Conservation (phyloP, 2,888 invertebrate species). For the Drosophila subquinaria region DNA sequence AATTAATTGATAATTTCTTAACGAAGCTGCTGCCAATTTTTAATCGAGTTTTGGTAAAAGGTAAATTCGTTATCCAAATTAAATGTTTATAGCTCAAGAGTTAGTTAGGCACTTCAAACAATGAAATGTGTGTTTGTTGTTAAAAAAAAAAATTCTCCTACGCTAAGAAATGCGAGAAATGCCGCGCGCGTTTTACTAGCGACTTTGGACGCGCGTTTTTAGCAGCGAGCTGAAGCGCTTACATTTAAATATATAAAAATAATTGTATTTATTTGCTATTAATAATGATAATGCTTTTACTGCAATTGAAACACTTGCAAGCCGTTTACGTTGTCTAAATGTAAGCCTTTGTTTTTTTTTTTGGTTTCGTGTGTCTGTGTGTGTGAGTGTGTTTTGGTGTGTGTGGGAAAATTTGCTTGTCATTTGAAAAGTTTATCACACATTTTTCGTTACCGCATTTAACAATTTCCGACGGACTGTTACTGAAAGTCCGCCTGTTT, state of each 20-base stretch:
- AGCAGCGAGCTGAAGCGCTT: slow-evolving; percentile 45
- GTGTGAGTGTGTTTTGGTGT: slow-evolving; percentile 9
- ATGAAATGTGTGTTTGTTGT: slow-evolving; percentile 34
- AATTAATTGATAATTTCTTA: slow-evolving; percentile 11
- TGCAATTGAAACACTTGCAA: slow-evolving; percentile 57
- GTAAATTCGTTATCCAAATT: slow-evolving; percentile 55
- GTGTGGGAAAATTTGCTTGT: slow-evolving; percentile 58
- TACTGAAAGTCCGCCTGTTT: slow-evolving; percentile 75
- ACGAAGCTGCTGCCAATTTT: slow-evolving; percentile 33
- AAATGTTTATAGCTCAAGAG: slow-evolving; percentile 52
- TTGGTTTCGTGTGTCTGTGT: slow-evolving; percentile 3
- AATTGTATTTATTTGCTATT: slow-evolving; percentile 30
- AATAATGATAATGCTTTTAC: slow-evolving; percentile 48
- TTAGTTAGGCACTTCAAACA: slow-evolving; percentile 56
- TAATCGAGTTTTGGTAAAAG: slow-evolving; percentile 16
- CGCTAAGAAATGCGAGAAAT: slow-evolving; percentile 44
- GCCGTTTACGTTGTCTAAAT: slow-evolving; percentile 39
- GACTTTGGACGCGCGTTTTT: slow-evolving; percentile 37
- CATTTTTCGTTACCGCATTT: slow-evolving; percentile 54
- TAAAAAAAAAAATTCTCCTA: slow-evolving; percentile 13
- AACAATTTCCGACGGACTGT: slow-evolving; percentile 33
- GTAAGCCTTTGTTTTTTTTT: slow-evolving; percentile 42
- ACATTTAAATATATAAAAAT: slow-evolving; percentile 46
- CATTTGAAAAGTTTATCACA: slow-evolving; percentile 73
- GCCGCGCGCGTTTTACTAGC: slow-evolving; percentile 35